Percentiles rank a stretch among this genome's conserved stretches.
Evolutionary conservation across 2,888 invertebrate species (phyloP).

Genomic region (Zhuqinia jingwanae): DNA sequence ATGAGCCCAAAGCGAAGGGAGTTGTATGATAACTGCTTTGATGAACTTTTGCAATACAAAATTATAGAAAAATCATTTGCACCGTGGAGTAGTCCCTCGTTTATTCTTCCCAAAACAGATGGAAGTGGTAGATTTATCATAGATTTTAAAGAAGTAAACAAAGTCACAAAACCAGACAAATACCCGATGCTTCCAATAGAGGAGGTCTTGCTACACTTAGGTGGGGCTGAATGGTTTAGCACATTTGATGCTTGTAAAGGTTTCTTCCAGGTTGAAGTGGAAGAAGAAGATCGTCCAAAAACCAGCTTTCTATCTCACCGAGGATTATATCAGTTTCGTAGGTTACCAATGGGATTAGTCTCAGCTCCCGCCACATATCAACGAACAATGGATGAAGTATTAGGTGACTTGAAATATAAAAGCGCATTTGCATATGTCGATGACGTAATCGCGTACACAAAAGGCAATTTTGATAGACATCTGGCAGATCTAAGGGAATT

Average conservation of each 20-base stretch:
- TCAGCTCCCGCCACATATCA: conserved; percentile 80
- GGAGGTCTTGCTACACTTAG: conserved; percentile 80
- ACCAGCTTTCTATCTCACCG: conserved; percentile 79
- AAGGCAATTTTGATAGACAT: conserved; percentile 65
- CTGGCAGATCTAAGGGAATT: background rate
- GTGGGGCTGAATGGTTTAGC: conserved; percentile 71
- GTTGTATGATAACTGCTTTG: conserved; percentile 47
- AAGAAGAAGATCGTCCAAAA: conserved; percentile 76
- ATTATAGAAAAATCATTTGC: conserved; percentile 61
- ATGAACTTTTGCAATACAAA: conserved; percentile 62
- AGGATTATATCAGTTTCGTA: conserved; percentile 80
- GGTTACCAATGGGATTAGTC: conserved; percentile 80
- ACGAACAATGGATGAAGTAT: conserved; percentile 79
- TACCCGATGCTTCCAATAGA: conserved; percentile 79
- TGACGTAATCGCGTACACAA: conserved; percentile 77
- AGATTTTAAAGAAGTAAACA: conserved; percentile 79
- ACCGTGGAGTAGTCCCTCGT: conserved; percentile 62
- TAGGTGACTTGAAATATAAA: conserved; percentile 77
- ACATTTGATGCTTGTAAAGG: conserved; percentile 80
- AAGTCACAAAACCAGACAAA: conserved; percentile 66
- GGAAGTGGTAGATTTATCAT: conserved; percentile 79
- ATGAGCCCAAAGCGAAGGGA: conserved; percentile 54
- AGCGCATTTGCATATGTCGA: conserved; percentile 80
- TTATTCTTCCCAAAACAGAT: conserved; percentile 80
- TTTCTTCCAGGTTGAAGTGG: conserved; percentile 80